Base-by-base conservation (phyloP, 2,888 invertebrate genomes). In the Busseola fusca region DNA sequence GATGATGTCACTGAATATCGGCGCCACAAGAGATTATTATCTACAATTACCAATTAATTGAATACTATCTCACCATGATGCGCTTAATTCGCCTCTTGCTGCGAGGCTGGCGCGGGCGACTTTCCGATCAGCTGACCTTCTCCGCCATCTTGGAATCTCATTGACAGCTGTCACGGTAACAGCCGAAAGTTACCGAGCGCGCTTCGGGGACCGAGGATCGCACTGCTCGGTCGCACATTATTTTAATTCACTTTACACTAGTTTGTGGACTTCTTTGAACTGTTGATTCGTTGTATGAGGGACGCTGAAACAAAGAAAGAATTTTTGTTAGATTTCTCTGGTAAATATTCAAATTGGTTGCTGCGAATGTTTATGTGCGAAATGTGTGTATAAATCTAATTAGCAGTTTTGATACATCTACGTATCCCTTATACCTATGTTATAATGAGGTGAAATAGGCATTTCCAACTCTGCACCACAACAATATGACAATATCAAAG, bases 81-180 rank as follows among this genome's bases (percentile, higher is more conserved):
- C 92, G 94, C 91, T 92, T 90, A 84, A 92, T 87, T 87, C 92
- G 93, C 91, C 94, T 93, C 91, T 91, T 92, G 87, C 89, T 88
- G 81, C 84, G 90, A 87, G 90, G 90, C 91, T 88, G 91, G 92
- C 93, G 94, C 93, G 94, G 93, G 92, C 90, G 88, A 84, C 84
- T 85, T 87, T 91, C 88, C 87, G 91, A 96, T 96, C 96, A 96
- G 95, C 96, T 96, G 92, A 95, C 93, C 86, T 95, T 93, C 82
- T 94, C 95, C 91, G 93, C 94, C 95, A 95, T 95, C 79, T 90
- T 92, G 89, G 5, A n/a, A 75, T 82, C 87, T 93, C 91, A 94
- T 86, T 93, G 91, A 90, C 91, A 90, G 87, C 84, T 87, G 71
- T 85, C 90, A 79, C 89, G 87, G 86, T 85, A 86, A 90, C 86